Conservation (phyloP, 2,888 invertebrate genomes). For the Apamea epomidion region DNA sequence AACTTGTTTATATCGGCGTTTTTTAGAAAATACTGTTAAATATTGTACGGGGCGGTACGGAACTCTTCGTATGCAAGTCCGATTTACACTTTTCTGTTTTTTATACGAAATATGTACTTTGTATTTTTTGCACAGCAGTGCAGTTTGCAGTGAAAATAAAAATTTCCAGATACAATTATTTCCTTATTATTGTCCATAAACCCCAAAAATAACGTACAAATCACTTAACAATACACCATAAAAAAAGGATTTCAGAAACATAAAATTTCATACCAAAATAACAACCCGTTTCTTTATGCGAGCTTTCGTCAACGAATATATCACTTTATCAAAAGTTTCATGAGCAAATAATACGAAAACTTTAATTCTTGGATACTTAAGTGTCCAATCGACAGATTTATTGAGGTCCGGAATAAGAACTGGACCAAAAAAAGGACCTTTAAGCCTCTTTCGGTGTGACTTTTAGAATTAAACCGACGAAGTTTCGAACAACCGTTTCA, state of each 20-base stretch:
- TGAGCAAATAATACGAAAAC: slow-evolving; percentile 77
- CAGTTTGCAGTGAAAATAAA: background rate
- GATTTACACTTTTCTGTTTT: background rate
- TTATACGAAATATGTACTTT: background rate
- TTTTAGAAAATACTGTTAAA: background rate
- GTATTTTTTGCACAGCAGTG: no score
- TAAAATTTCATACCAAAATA: slow-evolving; percentile 54
- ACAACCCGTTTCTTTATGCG: slow-evolving; percentile 64
- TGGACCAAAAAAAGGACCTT: slow-evolving; percentile 71
- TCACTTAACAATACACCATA: slow-evolving; percentile 39
- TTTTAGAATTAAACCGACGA: slow-evolving; percentile 79
- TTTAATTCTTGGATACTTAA: slow-evolving; percentile 76
- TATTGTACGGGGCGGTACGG: background rate
- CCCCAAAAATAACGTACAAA: slow-evolving; percentile 14
- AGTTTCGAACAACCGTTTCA: slow-evolving; percentile 71
- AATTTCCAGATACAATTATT: background rate
- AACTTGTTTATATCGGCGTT: background rate
- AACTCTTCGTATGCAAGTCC: background rate
- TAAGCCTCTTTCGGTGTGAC: slow-evolving; percentile 74
- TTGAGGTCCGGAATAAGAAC: slow-evolving; percentile 77
- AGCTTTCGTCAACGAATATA: slow-evolving; percentile 69
- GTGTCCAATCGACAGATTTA: slow-evolving; percentile 83
- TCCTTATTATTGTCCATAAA: background rate
- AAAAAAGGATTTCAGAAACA: slow-evolving; percentile 46
- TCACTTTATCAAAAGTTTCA: slow-evolving; percentile 77